Evolutionary conservation across 2,888 invertebrate species (phyloP).

Genomic region (Drosophila setosimentum): DNA sequence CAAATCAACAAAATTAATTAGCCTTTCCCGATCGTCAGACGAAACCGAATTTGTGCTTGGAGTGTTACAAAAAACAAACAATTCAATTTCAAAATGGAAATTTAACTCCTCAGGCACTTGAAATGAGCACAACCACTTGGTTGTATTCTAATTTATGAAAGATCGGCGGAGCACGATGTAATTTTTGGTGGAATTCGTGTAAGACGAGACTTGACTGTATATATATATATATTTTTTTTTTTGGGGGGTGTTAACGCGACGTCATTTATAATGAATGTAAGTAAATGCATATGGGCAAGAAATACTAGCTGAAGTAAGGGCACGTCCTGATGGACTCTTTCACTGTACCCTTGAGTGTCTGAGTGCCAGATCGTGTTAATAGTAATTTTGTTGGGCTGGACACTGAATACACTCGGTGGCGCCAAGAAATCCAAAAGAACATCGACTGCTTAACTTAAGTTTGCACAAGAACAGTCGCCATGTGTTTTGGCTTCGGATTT

Average conservation of each 20-base stretch:
- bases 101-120: constrained; percentile 43
- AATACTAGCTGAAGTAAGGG: constrained; percentile 2
- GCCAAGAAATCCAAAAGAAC: constrained; percentile 51
- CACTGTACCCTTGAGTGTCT: constrained; percentile 31
- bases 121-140: constrained; percentile 41
- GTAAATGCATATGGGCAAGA: constrained; percentile 14
- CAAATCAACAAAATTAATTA: constrained; percentile 45
- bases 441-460: constrained; percentile 7
- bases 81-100: constrained; percentile 51
- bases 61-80: constrained; percentile 66
- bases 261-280: constrained; percentile 74
- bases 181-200: constrained; percentile 74
- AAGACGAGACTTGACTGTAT: constrained; percentile 69
- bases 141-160: constrained; percentile 75
- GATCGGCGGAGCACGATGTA: constrained; percentile 12
- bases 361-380: constrained; percentile 48
- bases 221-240: constrained; percentile 18
- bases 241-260: constrained; percentile 81
- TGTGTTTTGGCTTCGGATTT: constrained; percentile 7
- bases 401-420: constrained; percentile 73
- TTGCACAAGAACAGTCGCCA: background rate
- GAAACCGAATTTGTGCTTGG: constrained; percentile 45
- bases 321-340: background rate
- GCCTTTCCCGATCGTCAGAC: constrained; percentile 33
- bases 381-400: constrained; percentile 30